These are phyloP conservation scores for Willowsia nigromaculata DNA, from an alignment of 2,888 invertebrate species.

Conservation along the genomic window DNA sequence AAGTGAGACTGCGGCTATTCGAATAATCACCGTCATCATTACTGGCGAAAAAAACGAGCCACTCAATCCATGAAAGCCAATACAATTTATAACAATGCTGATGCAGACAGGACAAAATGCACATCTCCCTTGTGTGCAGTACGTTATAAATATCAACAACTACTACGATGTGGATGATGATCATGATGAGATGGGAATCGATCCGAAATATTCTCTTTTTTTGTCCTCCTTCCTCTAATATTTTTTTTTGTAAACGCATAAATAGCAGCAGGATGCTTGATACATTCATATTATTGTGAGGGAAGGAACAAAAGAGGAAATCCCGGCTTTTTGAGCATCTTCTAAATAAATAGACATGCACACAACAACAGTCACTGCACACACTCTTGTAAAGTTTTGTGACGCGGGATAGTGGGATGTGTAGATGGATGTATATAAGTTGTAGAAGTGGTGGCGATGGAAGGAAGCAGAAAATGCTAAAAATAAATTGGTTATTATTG, in stretches of 20 bases:
- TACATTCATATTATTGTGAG: background rate
- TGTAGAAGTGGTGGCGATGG: background rate
- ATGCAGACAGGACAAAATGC: background rate
- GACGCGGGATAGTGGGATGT: background rate
- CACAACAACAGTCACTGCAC: background rate
- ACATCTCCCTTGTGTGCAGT: background rate
- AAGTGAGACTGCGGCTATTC: constrained; percentile 47
- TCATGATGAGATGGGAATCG: background rate
- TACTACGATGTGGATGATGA: background rate
- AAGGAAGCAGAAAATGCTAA: constrained; percentile 41
- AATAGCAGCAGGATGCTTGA: constrained; percentile 40
- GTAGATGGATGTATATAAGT: background rate
- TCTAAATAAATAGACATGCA: constrained; percentile 31
- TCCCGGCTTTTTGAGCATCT: constrained; percentile 35
- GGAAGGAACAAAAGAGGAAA: constrained; percentile 30
- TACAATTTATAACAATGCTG: background rate
- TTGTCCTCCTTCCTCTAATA: constrained; percentile 3
- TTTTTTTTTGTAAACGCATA: constrained; percentile 11
- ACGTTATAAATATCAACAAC: constrained; percentile 13
- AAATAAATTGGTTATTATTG: constrained; percentile 58
- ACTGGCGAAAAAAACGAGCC: constrained; percentile 32
- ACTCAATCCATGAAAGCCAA: constrained; percentile 1
- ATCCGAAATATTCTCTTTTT: constrained; percentile 37
- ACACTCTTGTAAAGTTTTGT: background rate
- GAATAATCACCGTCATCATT: constrained; percentile 38